These are phyloP conservation scores for Dilophus febrilis DNA, from an alignment of 2,888 invertebrate species.

Conservation along the genomic window DNA sequence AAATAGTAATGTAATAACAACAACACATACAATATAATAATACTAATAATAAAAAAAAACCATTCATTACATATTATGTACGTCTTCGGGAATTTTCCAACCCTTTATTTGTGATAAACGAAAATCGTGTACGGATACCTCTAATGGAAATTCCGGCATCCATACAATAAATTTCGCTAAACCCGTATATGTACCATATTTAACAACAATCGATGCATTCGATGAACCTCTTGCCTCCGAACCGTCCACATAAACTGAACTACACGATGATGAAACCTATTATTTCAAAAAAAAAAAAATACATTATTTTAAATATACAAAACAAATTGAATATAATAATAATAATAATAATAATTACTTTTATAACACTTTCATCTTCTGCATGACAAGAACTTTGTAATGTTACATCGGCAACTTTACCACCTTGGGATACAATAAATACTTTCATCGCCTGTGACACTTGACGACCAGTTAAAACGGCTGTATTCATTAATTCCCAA, in stretches of 20 bases:
- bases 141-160: constrained; percentile 91
- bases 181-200: constrained; percentile 80
- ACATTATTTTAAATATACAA: background rate
- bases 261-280: constrained; percentile 89
- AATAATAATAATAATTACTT: constrained; percentile 42
- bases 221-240: constrained; percentile 88
- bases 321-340: background rate
- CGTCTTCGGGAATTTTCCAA: constrained; percentile 79
- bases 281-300: constrained; percentile 4
- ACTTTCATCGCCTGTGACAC: constrained; percentile 92
- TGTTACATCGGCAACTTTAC: constrained; percentile 88
- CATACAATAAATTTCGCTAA: constrained; percentile 82
- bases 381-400: constrained; percentile 88
- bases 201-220: constrained; percentile 84
- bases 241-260: constrained; percentile 90
- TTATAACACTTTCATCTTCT: constrained; percentile 87
- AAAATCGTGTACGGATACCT: constrained; percentile 76
- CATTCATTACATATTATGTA: constrained; percentile 27
- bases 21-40: background rate
- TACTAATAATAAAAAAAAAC: background rate
- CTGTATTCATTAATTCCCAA: constrained; percentile 90
- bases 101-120: constrained; percentile 84
- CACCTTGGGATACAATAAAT: constrained; percentile 85
- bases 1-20: background rate
- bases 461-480: constrained; percentile 82